These are phyloP conservation scores for Chironex yamaguchii DNA, from an alignment of 30 jellyfish, hydroid and myxozoan genomes.

Conservation along the genomic window DNA sequence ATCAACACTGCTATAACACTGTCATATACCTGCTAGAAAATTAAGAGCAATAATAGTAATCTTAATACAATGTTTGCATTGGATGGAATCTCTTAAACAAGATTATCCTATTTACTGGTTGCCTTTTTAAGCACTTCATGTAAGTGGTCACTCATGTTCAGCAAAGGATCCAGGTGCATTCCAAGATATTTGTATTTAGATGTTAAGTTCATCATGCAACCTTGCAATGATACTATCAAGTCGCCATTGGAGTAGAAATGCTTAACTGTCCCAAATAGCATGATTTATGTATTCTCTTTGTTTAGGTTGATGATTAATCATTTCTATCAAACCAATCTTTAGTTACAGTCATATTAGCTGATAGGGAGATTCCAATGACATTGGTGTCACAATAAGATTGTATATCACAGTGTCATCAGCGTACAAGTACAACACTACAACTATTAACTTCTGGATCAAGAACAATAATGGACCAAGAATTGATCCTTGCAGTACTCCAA, in stretches of 20 bases:
- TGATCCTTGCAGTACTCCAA: constrained; percentile 83
- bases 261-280: constrained; percentile 34
- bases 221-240: constrained; percentile 37
- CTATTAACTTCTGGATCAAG: constrained; percentile 22
- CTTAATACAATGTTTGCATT: too few relatives aligned
- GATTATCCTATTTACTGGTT: too few relatives aligned
- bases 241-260: constrained; percentile 53
- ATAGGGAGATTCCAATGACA: constrained; percentile 45
- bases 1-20: too few relatives aligned
- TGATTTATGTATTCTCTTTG: constrained; percentile 9
- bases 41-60: too few relatives aligned
- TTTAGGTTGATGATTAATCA: constrained; percentile 17
- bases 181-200: constrained; percentile 39
- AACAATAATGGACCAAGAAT: constrained; percentile 75
- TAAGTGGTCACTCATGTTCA: constrained; percentile 46
- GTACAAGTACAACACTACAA: constrained; percentile 39
- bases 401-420: constrained; percentile 75
- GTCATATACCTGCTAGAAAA: too few relatives aligned
- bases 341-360: constrained; percentile 5
- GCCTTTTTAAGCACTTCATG: constrained; percentile 20
- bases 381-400: constrained; percentile 22
- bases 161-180: constrained; percentile 37
- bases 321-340: constrained; percentile 34
- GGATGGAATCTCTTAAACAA: too few relatives aligned
- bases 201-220: constrained; percentile 2